Evolutionary conservation across 2,888 invertebrate genomes (phyloP).

Genomic region (Caenorhabditis auriculariae): DNA sequence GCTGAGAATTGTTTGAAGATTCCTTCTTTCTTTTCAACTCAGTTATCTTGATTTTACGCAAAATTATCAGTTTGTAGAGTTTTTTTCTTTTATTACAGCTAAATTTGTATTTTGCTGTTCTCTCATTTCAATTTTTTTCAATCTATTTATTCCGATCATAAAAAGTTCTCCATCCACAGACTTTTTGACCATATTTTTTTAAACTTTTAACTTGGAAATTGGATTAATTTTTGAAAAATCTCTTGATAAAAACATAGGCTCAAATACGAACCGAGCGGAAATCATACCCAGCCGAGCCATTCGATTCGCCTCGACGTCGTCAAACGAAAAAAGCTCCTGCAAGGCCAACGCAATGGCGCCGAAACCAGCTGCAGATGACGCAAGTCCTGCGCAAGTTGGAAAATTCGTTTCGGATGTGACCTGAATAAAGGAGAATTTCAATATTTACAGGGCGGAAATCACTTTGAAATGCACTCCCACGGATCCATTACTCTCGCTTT

Average conservation of each 20-base stretch:
- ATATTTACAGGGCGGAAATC: constrained; percentile 1
- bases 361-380: constrained; percentile 96
- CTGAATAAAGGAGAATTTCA: constrained; percentile 35
- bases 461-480: constrained; percentile 8
- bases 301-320: constrained; percentile 48
- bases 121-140: no score
- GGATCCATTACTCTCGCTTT: constrained; percentile 69
- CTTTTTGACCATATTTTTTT: no score
- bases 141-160: no score
- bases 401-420: constrained; percentile 81
- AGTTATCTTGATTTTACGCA: no score
- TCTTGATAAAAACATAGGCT: background rate
- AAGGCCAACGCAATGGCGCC: constrained; percentile 69
- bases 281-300: constrained; percentile 27
- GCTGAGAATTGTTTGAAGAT: no score
- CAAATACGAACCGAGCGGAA: background rate
- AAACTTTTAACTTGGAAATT: no score
- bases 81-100: no score
- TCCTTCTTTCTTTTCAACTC: no score
- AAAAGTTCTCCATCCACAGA: no score
- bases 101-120: no score
- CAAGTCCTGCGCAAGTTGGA: constrained; percentile 95
- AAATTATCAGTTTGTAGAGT: no score
- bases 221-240: background rate
- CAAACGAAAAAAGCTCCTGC: constrained; percentile 46